Base-by-base conservation (phyloP, 1,140 invertebrate species). In the Drosophila subobscura region DNA sequence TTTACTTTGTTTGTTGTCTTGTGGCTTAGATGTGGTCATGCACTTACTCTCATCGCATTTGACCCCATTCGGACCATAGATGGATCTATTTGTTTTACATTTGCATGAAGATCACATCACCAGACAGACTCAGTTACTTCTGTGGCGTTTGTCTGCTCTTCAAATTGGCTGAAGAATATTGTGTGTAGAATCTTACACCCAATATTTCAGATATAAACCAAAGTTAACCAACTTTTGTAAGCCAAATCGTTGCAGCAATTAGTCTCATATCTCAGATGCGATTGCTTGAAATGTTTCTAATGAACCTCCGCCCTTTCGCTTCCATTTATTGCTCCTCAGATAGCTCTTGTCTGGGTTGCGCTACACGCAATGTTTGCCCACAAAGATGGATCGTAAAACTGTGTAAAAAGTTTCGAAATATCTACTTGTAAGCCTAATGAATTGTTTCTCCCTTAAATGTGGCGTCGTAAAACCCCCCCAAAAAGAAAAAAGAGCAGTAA, bases 1-100 rank as follows among this genome's bases (percentile, higher is more conserved):
- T 40, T 49, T 40, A 27, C 29, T 41, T 45, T 76, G 65, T 78
- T 86, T 85, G 42, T 85, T 85, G 42, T 58, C 41, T 52, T 84
- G 64, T 25, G 74, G 59, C 64, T 74, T 65, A 49, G 65, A 23
- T 37, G 33, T 12, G 33, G 33, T 37, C 33, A 37, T 37, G 10
- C 3, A 37, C 10, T 37, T 37, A 1, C 33, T n/a, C 16, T n/a
- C 50, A 20, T 16, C 8, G 14, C 25, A 16, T 29, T 41, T 47
- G 46, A 52, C 29, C 29, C 51, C 25, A 46, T 56, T 51, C 60
- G 23, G 23, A 65, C 29, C 33, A 37, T 12, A 37, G 25, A 27
- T 6, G 5, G 25, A 37, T 12, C 33, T 37, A 37, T 37, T 37
- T 37, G 1, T 37, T 37, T 4, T 10, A 12, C 33, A 37, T 37